A percentile compares a stretch with the other conserved stretches of the same genome.
phyloP scores from a whole-genome alignment of 1,140 invertebrate species.

The Arion vulgaris region DNA sequence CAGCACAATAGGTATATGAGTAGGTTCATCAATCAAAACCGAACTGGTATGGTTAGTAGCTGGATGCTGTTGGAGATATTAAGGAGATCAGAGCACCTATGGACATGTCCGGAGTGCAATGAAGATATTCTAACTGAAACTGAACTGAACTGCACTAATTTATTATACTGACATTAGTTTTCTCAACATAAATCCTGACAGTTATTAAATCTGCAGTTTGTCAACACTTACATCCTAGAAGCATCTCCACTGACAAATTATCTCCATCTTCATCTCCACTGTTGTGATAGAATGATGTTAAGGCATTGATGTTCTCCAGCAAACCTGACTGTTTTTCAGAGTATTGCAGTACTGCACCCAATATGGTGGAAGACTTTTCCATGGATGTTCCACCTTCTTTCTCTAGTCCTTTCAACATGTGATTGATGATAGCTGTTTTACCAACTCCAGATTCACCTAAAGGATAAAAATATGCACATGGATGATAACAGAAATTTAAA shows the following conservation, averaged over 20 bases:
- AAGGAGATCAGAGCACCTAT: too few species aligned
- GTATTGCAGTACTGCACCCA: constrained; percentile 67
- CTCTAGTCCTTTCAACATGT: constrained; percentile 65
- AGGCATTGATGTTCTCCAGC: constrained; percentile 65
- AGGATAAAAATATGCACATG: not conserved
- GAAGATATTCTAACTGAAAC: too few species aligned
- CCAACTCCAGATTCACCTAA: constrained; percentile 72
- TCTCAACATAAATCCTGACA: too few species aligned
- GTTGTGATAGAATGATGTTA: constrained; percentile 59
- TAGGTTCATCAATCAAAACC: too few species aligned
- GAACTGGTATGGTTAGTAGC: too few species aligned
- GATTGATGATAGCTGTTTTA: constrained; percentile 69
- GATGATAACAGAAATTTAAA: not conserved
- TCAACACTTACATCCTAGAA: constrained; percentile 43
- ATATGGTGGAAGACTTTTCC: constrained; percentile 61
- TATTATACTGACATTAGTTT: too few species aligned
- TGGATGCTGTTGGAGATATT: too few species aligned
- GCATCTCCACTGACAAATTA: constrained; percentile 45
- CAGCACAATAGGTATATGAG: too few species aligned
- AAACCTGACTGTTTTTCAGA: constrained; percentile 66
- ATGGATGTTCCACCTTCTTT: constrained; percentile 65
- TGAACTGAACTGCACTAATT: too few species aligned
- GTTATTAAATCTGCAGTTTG: not conserved
- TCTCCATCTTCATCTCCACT: constrained; percentile 37
- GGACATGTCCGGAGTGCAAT: too few species aligned